A percentile compares a stretch with the other conserved stretches of the same genome.
These are phyloP conservation scores for Peromyscus californicus DNA, from an alignment of 2,113 vertebrate species.

Conservation along the genomic window DNA sequence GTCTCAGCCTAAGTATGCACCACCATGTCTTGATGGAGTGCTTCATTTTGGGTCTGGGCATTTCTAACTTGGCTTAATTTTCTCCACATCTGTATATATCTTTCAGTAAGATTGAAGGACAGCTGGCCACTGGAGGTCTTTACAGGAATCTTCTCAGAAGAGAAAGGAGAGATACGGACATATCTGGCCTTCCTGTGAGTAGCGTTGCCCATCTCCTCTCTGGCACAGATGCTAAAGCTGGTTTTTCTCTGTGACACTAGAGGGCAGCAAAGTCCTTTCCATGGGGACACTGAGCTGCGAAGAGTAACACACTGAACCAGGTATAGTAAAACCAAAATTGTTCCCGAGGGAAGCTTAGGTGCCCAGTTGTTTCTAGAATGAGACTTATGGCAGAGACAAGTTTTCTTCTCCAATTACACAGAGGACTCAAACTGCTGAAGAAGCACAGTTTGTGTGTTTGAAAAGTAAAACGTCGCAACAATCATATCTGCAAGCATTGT, in stretches of 20 bases:
- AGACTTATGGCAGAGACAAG: neutral
- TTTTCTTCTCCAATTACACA: conserved; percentile 30
- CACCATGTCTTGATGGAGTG: neutral
- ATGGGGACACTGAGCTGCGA: conserved; percentile 10
- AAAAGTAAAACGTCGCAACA: neutral
- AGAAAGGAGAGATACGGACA: neutral
- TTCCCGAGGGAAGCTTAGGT: conserved; percentile 44
- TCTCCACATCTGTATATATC: neutral
- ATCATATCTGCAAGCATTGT: neutral
- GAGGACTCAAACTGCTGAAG: conserved; percentile 13
- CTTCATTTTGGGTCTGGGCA: neutral
- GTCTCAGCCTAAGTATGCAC: neutral
- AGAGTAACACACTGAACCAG: neutral
- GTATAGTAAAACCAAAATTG: neutral
- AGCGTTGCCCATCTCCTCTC: neutral
- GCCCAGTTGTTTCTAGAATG: conserved; percentile 24
- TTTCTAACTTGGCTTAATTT: neutral
- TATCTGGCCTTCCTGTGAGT: neutral
- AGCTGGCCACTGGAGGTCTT: neutral
- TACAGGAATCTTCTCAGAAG: neutral
- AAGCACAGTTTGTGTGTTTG: neutral
- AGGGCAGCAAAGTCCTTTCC: conserved; percentile 95
- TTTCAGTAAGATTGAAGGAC: neutral
- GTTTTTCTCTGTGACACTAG: conserved; percentile 86
- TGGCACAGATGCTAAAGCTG: fast-evolving